A percentile compares a stretch with the other conserved stretches of the same genome.
phyloP scores from a whole-genome alignment of 2,113 vertebrate genomes.

The Cebidichthys violaceus region DNA sequence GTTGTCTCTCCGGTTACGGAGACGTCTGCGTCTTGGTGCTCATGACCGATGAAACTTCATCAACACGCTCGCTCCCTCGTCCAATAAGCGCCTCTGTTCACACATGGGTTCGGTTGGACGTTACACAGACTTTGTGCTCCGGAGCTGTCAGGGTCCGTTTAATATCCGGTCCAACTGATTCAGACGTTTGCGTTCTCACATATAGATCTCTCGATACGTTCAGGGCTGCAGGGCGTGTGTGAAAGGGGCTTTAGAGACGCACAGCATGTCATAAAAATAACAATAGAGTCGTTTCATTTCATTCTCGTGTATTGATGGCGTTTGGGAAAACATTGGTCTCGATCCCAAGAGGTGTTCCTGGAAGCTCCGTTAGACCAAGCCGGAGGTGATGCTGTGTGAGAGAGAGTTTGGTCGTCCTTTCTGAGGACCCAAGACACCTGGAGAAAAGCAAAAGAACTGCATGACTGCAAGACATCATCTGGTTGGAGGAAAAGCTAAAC shows the following conservation, averaged over 20 bases:
- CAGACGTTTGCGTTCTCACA: not conserved
- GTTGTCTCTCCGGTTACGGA: not conserved
- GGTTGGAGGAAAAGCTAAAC: not conserved
- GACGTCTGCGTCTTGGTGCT: not conserved
- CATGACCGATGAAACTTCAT: not conserved
- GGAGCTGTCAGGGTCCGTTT: not conserved
- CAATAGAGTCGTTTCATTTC: not conserved
- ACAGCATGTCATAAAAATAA: not conserved
- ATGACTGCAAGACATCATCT: no score
- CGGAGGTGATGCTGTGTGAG: not conserved
- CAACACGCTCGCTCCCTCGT: not conserved
- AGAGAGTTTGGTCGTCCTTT: not conserved
- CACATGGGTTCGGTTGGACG: not conserved
- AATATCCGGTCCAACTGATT: not conserved
- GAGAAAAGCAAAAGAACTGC: no score
- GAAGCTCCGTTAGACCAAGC: no score
- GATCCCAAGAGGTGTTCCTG: not conserved
- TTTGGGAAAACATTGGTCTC: not conserved
- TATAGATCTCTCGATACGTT: not conserved
- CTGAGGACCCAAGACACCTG: not conserved
- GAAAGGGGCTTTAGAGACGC: not conserved
- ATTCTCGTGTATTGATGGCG: not conserved
- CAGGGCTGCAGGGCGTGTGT: not conserved
- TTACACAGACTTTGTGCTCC: not conserved
- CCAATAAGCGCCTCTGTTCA: not conserved